A percentile compares a stretch with the other conserved stretches of the same genome.
Evolutionary conservation across 2,113 vertebrate genomes (phyloP).

Genomic region (Elephas maximus): DNA sequence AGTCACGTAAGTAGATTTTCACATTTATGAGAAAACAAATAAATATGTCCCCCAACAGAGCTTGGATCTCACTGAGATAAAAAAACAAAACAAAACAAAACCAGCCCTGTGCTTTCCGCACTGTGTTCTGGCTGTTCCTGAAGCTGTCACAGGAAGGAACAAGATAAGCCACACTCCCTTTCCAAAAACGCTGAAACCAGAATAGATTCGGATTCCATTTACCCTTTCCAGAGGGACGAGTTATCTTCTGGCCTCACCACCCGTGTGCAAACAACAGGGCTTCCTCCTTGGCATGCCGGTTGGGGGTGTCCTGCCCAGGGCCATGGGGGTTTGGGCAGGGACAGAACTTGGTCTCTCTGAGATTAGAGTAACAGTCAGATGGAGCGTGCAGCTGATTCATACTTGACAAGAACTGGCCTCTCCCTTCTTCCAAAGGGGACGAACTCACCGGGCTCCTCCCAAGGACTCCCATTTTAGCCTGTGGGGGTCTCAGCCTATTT

Average conservation of each 20-base stretch:
- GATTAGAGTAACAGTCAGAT: background rate
- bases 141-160: conserved; percentile 19
- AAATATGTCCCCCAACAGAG: background rate
- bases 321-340: background rate
- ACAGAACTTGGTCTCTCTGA: background rate
- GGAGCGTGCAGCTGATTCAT: background rate
- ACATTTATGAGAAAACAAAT: conserved; percentile 6
- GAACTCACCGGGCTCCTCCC: background rate
- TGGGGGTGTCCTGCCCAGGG: background rate
- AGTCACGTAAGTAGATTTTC: background rate
- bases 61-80: background rate
- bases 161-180: background rate
- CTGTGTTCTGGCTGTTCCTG: background rate
- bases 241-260: background rate
- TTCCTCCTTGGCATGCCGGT: background rate
- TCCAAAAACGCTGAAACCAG: background rate
- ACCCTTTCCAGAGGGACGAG: background rate
- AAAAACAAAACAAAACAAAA: background rate
- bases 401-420: background rate
- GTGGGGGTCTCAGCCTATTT: background rate
- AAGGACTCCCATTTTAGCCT: too few species aligned
- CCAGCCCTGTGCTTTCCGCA: background rate
- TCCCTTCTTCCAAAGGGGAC: background rate
- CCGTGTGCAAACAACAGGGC: background rate
- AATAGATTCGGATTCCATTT: background rate